These are phyloP conservation scores for Lasius fuliginosus DNA, from an alignment of 2,888 invertebrate genomes.

Conservation along the genomic window DNA sequence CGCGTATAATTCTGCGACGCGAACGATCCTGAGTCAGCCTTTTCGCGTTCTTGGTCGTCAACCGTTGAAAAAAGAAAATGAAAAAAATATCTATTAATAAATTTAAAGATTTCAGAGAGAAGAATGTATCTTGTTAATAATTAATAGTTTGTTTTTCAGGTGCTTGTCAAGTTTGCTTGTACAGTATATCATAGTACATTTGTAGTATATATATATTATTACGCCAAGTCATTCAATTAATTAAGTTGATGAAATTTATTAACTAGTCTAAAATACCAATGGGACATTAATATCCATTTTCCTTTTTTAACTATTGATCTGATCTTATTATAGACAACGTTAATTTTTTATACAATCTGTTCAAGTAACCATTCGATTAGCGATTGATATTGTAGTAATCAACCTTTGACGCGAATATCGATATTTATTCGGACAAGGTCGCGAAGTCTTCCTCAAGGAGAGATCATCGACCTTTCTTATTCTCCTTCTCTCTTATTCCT, in stretches of 20 bases:
- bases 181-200: not conserved
- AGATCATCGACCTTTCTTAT: conserved; percentile 67
- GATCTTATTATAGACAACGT: not conserved
- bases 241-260: conserved; percentile 21
- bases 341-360: not conserved
- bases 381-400: conserved; percentile 19
- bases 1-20: not conserved
- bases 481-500: conserved; percentile 44
- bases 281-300: not conserved
- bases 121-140: not conserved
- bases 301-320: not conserved
- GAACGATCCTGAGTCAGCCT: not conserved
- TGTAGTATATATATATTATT: not conserved
- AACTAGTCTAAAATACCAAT: not conserved
- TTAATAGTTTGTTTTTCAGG: not conserved
- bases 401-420: conserved; percentile 44
- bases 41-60: not conserved
- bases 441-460: conserved; percentile 64
- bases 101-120: not conserved
- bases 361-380: not conserved
- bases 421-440: conserved; percentile 64
- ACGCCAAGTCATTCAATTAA: conserved; percentile 8
- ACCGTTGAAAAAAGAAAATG: not conserved
- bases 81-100: not conserved
- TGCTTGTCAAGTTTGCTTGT: not conserved